Conservation (phyloP, 2,888 invertebrate species). For the Dascillus cervinus region DNA sequence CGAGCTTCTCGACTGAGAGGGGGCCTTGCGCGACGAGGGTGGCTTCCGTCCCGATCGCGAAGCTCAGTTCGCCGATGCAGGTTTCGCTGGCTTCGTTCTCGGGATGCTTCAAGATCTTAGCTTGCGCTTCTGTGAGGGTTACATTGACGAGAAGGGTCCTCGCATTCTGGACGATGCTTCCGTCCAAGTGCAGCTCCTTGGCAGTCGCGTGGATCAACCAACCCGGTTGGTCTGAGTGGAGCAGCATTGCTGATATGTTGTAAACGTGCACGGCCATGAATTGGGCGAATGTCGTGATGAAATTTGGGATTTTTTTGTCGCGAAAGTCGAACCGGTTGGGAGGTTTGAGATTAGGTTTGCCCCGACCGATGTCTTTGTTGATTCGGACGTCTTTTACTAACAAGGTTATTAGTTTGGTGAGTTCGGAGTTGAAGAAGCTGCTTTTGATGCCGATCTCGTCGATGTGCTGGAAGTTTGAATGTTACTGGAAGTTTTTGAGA, state of each 20-base stretch:
- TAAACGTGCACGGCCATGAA: slow-evolving; percentile 81
- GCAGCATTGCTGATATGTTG: slow-evolving; percentile 57
- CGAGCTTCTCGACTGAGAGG: slow-evolving; percentile 75
- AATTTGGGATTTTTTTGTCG: slow-evolving; percentile 67
- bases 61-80: slow-evolving; percentile 63
- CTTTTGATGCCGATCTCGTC: slow-evolving; percentile 79
- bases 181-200: slow-evolving; percentile 60
- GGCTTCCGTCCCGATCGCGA: slow-evolving; percentile 67
- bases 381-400: slow-evolving; percentile 74
- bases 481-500: too few species aligned
- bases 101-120: slow-evolving; percentile 51
- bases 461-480: slow-evolving; percentile 67
- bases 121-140: slow-evolving; percentile 57
- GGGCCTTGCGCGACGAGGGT: slow-evolving; percentile 74
- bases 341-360: slow-evolving; percentile 15
- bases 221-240: slow-evolving; percentile 56
- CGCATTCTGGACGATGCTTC: slow-evolving; percentile 61
- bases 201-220: slow-evolving; percentile 67
- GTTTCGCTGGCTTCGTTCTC: slow-evolving; percentile 43
- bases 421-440: slow-evolving; percentile 82
- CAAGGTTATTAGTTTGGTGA: slow-evolving; percentile 75
- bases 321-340: slow-evolving; percentile 56
- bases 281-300: slow-evolving; percentile 78
- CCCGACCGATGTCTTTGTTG: slow-evolving; percentile 59
- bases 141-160: slow-evolving; percentile 65